Conservation (phyloP, 2,113 vertebrate genomes). For the Chaetodon trifascialis region DNA sequence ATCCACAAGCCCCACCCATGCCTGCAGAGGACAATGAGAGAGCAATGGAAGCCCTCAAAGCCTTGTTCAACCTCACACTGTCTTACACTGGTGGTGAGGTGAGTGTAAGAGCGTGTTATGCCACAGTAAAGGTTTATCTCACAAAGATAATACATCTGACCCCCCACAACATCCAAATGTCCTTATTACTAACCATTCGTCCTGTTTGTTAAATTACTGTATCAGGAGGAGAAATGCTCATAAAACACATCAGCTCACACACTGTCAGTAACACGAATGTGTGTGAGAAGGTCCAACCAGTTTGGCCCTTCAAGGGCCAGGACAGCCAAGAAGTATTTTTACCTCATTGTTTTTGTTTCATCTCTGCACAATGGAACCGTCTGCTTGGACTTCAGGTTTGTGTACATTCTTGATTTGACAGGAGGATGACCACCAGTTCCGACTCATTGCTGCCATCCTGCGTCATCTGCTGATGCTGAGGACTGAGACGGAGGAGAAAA, state of each 20-base stretch:
- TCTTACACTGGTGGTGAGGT: conserved; percentile 91
- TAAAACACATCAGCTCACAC: not conserved
- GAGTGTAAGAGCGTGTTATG: conserved; percentile 66
- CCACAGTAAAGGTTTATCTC: not conserved
- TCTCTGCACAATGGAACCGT: not conserved
- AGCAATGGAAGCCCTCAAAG: conserved; percentile 95
- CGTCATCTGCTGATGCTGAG: conserved; percentile 93
- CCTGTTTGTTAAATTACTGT: not conserved
- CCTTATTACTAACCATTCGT: not conserved
- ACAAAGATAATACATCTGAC: not conserved
- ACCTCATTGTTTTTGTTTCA: no score
- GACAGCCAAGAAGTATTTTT: not conserved
- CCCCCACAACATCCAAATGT: not conserved
- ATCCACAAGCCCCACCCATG: conserved; percentile 84
- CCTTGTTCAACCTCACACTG: conserved; percentile 96
- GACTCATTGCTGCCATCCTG: conserved; percentile 92
- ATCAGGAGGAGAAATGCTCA: not conserved
- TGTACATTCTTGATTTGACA: conserved; percentile 68
- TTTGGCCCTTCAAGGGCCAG: not conserved
- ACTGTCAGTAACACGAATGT: not conserved
- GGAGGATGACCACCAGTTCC: conserved; percentile 93
- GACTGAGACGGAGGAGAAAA: conserved; percentile 95
- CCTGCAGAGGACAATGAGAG: conserved; percentile 91
- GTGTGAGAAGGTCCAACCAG: not conserved
- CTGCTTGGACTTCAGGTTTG: not conserved